phyloP scores from a whole-genome alignment of 1,140 invertebrate genomes.

The Drepana arcuata region DNA sequence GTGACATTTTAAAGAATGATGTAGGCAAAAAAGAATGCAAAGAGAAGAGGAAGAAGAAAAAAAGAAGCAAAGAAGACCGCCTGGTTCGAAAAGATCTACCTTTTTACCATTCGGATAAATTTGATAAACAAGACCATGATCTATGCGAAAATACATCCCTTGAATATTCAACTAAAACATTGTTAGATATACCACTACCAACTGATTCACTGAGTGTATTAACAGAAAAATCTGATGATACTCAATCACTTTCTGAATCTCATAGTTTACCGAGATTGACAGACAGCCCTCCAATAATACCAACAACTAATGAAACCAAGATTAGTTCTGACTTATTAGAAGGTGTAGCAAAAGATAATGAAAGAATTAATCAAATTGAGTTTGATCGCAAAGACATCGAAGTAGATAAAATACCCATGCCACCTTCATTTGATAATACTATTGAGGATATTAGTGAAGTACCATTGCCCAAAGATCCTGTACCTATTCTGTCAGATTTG shows the following conservation, averaged over 20 bases:
- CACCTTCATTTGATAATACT: slow-evolving; percentile 44
- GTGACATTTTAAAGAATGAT: slow-evolving; percentile 22
- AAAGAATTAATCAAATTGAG: slow-evolving; percentile 27
- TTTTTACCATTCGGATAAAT: slow-evolving; percentile 72
- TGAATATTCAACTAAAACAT: slow-evolving; percentile 39
- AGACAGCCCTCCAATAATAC: slow-evolving; percentile 59
- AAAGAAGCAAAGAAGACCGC: slow-evolving; percentile 85
- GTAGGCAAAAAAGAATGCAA: slow-evolving; percentile 74
- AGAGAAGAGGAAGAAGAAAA: slow-evolving; percentile 88
- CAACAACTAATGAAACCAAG: too few species aligned
- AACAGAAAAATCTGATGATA: slow-evolving; percentile 38
- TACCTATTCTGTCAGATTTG: slow-evolving; percentile 18
- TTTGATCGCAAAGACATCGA: slow-evolving; percentile 34
- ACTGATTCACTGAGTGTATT: slow-evolving; percentile 29
- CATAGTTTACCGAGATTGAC: slow-evolving; percentile 64
- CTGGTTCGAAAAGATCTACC: slow-evolving; percentile 79
- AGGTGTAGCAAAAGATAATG: too few species aligned
- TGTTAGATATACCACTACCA: slow-evolving; percentile 49
- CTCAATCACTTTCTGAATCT: slow-evolving; percentile 37
- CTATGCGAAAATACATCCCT: slow-evolving; percentile 24
- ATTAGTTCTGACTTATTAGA: too few species aligned
- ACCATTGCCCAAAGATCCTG: slow-evolving; percentile 43
- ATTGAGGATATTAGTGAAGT: slow-evolving; percentile 54
- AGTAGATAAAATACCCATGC: slow-evolving; percentile 52
- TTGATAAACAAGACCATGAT: slow-evolving; percentile 25